A percentile compares a stretch with the other conserved stretches of the same genome.
These are phyloP conservation scores for Phyllotreta cruciferae DNA, from an alignment of 2,888 invertebrate species.

Conservation along the genomic window DNA sequence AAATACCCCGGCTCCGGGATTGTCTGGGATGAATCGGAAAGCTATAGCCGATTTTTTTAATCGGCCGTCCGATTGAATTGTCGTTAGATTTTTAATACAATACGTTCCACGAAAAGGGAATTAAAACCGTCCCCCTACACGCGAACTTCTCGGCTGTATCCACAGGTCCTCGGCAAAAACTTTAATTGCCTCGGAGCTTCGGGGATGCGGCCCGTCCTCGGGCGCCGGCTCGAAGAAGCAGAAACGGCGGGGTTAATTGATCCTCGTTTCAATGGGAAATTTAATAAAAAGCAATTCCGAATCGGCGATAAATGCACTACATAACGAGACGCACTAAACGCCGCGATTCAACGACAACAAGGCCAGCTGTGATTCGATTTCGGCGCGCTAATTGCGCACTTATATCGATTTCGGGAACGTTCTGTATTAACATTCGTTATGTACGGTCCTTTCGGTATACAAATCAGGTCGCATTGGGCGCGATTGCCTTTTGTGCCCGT, in stretches of 20 bases:
- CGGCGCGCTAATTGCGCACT: too few relatives aligned
- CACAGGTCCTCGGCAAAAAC: constrained; percentile 25
- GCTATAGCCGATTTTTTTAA: background rate
- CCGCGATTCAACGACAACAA: too few relatives aligned
- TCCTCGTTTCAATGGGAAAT: too few relatives aligned
- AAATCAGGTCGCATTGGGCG: constrained; percentile 1
- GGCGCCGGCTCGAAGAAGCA: background rate
- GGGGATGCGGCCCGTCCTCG: constrained; percentile 7
- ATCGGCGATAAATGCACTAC: too few relatives aligned
- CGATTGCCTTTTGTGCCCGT: constrained; percentile 6
- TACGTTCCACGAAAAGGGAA: too few relatives aligned
- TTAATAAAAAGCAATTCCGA: too few relatives aligned
- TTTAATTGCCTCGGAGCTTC: constrained; percentile 24
- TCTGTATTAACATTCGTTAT: too few relatives aligned
- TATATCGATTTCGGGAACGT: too few relatives aligned
- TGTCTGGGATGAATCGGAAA: constrained; percentile 3
- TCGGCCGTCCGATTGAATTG: background rate
- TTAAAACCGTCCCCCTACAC: constrained; percentile 12
- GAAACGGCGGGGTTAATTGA: too few relatives aligned
- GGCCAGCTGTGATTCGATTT: too few relatives aligned
- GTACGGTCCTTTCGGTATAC: constrained; percentile 1
- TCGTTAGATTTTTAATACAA: background rate
- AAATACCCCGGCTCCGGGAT: constrained; percentile 4
- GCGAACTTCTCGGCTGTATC: constrained; percentile 18
- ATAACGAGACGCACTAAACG: too few relatives aligned